Base-by-base conservation (phyloP, 2,797 vertebrate species). In the Centroberyx gerrardi region DNA sequence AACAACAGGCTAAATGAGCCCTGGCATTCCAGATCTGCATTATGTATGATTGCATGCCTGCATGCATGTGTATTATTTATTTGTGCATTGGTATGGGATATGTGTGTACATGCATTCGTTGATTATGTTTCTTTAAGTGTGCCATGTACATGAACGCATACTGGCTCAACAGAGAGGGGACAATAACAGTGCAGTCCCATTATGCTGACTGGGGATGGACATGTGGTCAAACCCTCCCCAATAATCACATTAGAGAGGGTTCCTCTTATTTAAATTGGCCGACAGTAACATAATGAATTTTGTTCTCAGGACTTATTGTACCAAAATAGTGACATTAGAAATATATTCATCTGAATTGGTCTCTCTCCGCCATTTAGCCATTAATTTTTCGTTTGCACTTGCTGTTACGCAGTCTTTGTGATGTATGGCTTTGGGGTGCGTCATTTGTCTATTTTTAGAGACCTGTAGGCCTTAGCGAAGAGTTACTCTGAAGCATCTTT, bases 1-100 rank as follows among this genome's bases (percentile, higher is more conserved):
- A 77, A 17, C 40, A 66, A 68, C 54, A 29, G 64, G 27, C 72
- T 69, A 75, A 74, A 81, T 62, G 65, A 75, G 61, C 74, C 53
- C 8, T 67, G 68, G 42, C 36, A 76, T 60, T 71, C 48, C 66
- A 31, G 44, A 55, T 63, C 59, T 65, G 68, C 69, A 81, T 87
- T 72, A 76, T 77, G 70, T 46, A 66, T 67, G 22, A 64, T 58
- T 61, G 44, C 54, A 66, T 49, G 65, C 54, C 14, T 55, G 58
- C 70, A 63, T 61, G n/a, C 62, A 51, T 62, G 8, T 13, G 6
- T 28, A 28, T 8, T 17, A 14, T 38, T 12, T 13, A 33, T 60
- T 10, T 22, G 9, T 48, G 38, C 27, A 6, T 28, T n/a, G 22
- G 53, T 62, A 29, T 44, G 17, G 8, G 33, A 46, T 33, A 33